Base-by-base conservation (phyloP, 2,888 invertebrate species). In the Chloroclystis v-ata region DNA sequence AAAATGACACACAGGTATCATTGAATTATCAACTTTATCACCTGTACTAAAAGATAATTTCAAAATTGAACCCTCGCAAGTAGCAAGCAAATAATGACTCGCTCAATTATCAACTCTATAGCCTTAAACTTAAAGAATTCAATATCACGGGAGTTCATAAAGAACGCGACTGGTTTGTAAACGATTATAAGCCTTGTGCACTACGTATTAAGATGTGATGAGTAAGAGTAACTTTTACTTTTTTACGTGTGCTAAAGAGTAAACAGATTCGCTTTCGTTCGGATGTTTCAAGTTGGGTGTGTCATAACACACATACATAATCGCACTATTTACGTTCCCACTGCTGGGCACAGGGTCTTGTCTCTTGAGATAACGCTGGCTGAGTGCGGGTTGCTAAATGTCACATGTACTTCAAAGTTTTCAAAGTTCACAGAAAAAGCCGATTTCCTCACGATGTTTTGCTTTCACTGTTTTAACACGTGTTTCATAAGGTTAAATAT, bases 261-360 rank as follows among this genome's bases (percentile, higher is more conserved):
- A 67, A 71, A 71, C 61, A 66, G 51, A 76, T 72, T 77, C 75
- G 69, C 78, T 78, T 80, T 80, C 77, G 61, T 71, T 66, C 47
- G 53, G 45, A 42, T 37, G 37, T 54, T 57, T 57, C 25, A 32
- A 42, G 5, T 26, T 35, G 26, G 24, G 8, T 39, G 39, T 43
- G 38, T 29, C 39, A 13, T 8, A 9, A n/a, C n/a, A n/a, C n/a
- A n/a, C n/a, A n/a, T n/a, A n/a, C n/a, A n/a, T n/a, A n/a, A n/a
- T n/a, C n/a, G n/a, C n/a, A n/a, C n/a, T n/a, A n/a, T n/a, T n/a
- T n/a, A n/a, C n/a, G n/a, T n/a, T n/a, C n/a, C n/a, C n/a, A n/a
- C n/a, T n/a, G n/a, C n/a, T n/a, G n/a, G n/a, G n/a, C n/a, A n/a
- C n/a, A n/a, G n/a, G n/a, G n/a, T n/a, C n/a, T n/a, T n/a, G n/a